Evolutionary conservation across 1,140 invertebrate species (phyloP).

Genomic region (Eumaeus atala): DNA sequence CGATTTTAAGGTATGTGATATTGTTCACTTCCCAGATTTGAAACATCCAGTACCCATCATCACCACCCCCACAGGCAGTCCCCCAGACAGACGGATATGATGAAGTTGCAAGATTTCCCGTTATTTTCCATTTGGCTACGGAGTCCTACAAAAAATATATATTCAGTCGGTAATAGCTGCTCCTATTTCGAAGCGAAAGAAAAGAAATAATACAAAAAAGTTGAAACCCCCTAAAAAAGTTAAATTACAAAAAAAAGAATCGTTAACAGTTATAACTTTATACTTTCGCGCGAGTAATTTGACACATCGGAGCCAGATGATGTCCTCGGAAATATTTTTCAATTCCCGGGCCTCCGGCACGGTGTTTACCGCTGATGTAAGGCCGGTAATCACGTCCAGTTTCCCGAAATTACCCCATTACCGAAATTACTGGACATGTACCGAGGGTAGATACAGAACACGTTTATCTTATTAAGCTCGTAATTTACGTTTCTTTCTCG

Average conservation of each 20-base stretch:
- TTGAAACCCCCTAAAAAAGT: too few species aligned
- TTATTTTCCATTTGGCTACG: too few species aligned
- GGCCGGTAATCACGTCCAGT: conserved; percentile 14
- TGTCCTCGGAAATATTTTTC: background rate
- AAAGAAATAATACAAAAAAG: too few species aligned
- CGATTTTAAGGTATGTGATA: too few species aligned
- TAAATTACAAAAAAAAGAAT: background rate
- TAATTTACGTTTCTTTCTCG: background rate
- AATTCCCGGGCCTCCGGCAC: conserved; percentile 11
- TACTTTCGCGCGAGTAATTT: background rate
- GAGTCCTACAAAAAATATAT: too few species aligned
- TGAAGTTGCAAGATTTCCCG: too few species aligned
- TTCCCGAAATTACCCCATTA: conserved; percentile 19
- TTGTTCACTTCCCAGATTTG: too few species aligned
- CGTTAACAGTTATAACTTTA: background rate
- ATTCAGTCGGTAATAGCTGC: too few species aligned
- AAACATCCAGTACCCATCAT: too few species aligned
- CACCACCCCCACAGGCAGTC: too few species aligned
- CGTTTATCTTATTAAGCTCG: conserved; percentile 1
- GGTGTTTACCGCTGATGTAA: conserved; percentile 4
- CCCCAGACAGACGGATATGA: too few species aligned
- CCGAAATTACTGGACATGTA: conserved; percentile 15
- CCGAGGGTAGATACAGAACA: background rate
- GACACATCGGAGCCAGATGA: background rate
- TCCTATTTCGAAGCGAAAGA: too few species aligned